phyloP scores from a whole-genome alignment of 2,888 invertebrate species.

The Cephus nigrinus region DNA sequence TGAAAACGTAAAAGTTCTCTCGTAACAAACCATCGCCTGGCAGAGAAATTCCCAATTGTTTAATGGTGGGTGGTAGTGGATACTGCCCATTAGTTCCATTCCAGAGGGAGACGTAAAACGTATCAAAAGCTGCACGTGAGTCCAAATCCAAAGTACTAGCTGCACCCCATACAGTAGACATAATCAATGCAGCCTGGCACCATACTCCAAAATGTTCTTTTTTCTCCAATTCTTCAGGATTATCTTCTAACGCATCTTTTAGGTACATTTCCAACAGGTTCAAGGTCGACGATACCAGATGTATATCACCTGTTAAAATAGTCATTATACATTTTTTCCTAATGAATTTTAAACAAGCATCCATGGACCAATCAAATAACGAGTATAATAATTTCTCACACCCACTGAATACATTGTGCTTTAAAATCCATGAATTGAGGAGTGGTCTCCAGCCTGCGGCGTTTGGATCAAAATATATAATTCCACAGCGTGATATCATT shows the following conservation, averaged over 20 bases:
- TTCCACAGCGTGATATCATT: constrained; percentile 73
- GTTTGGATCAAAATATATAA: constrained; percentile 72
- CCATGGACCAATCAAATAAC: constrained; percentile 70
- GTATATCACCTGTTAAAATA: constrained; percentile 57
- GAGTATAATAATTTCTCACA: constrained; percentile 51
- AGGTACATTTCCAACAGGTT: constrained; percentile 60
- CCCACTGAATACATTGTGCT: constrained; percentile 31
- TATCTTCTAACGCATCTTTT: constrained; percentile 50
- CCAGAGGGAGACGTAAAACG: constrained; percentile 62
- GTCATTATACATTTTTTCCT: constrained; percentile 64
- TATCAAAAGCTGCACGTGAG: constrained; percentile 61
- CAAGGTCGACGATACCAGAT: constrained; percentile 58
- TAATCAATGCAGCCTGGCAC: constrained; percentile 69
- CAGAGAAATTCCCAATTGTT: constrained; percentile 69
- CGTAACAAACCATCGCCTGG: constrained; percentile 70
- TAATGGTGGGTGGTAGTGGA: constrained; percentile 68
- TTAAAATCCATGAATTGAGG: constrained; percentile 67
- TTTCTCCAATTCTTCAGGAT: constrained; percentile 52
- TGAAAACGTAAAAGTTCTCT: constrained; percentile 72
- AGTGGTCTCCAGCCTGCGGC: constrained; percentile 71
- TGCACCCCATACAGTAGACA: constrained; percentile 69
- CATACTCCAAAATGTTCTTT: constrained; percentile 66
- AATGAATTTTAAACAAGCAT: constrained; percentile 70
- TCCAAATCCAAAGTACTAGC: constrained; percentile 68
- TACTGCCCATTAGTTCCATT: constrained; percentile 57